These are phyloP conservation scores for Podabrus alpinus DNA, from an alignment of 2,888 invertebrate species.

Conservation along the genomic window DNA sequence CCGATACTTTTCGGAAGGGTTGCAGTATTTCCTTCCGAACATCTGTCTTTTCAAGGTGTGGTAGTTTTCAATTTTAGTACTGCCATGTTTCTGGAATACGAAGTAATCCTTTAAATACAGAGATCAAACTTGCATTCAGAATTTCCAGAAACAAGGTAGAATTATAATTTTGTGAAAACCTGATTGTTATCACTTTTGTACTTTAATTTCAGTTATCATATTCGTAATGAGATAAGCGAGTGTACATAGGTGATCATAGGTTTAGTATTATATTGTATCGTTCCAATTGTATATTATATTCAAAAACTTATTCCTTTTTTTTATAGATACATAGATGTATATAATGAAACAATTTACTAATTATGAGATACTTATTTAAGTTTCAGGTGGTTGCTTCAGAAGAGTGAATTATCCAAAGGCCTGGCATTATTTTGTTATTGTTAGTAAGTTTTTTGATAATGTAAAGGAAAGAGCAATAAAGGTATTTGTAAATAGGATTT, in stretches of 20 bases:
- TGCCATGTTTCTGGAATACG: conserved; percentile 36
- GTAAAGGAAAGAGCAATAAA: conserved; percentile 23
- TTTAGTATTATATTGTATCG: conserved; percentile 45
- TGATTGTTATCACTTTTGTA: conserved; percentile 32
- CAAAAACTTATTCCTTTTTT: neutral
- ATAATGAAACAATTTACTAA: conserved; percentile 8
- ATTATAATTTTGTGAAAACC: conserved; percentile 11
- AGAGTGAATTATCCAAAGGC: neutral
- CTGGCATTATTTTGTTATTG: neutral
- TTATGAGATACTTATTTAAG: conserved; percentile 21
- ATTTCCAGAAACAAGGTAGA: conserved; percentile 12
- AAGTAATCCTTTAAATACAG: neutral
- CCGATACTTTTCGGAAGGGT: conserved; percentile 36
- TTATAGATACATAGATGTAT: neutral
- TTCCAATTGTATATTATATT: conserved; percentile 34
- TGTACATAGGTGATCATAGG: conserved; percentile 26
- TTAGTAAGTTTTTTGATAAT: neutral
- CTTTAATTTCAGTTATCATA: conserved; percentile 43
- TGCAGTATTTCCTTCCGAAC: conserved; percentile 37
- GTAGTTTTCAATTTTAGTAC: conserved; percentile 39
- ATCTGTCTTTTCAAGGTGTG: conserved; percentile 41
- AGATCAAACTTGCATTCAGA: neutral
- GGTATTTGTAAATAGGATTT: neutral
- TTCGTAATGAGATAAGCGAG: conserved; percentile 22
- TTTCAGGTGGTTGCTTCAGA: conserved; percentile 18